phyloP scores from a whole-genome alignment of 2,888 invertebrate genomes.

The Coronaproctus castanopsis region DNA sequence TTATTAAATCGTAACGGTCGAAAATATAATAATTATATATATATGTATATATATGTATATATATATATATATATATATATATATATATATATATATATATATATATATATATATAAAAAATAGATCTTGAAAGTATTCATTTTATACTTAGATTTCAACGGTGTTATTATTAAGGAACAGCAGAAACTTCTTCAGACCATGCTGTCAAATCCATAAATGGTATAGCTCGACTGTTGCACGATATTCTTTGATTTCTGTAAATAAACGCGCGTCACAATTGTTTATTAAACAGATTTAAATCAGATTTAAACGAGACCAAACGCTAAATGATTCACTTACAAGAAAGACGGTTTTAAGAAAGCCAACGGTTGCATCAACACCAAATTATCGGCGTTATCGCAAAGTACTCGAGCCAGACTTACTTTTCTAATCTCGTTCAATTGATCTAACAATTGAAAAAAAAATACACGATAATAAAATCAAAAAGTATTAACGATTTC shows the following conservation, averaged over 20 bases:
- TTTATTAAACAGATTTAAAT: no score
- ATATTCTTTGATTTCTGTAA: slow-evolving; percentile 26
- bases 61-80: no score
- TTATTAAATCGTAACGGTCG: no score
- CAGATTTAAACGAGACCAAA: not conserved
- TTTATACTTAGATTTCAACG: no score
- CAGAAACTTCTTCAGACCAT: slow-evolving; percentile 24
- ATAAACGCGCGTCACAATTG: no score
- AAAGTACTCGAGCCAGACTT: slow-evolving; percentile 44
- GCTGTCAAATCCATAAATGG: slow-evolving; percentile 25
- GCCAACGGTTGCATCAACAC: slow-evolving; percentile 31
- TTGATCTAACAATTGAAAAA: slow-evolving; percentile 33
- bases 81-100: no score
- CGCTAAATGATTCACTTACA: slow-evolving; percentile 24
- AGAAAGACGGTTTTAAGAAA: slow-evolving; percentile 26
- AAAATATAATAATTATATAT: no score
- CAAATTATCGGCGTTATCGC: slow-evolving; percentile 51
- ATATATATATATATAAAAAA: no score
- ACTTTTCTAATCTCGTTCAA: slow-evolving; percentile 45
- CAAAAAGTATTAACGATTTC: no score
- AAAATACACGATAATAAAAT: slow-evolving; percentile 10
- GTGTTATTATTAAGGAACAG: slow-evolving; percentile 14
- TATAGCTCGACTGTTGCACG: slow-evolving; percentile 25
- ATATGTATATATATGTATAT: no score
- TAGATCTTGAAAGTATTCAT: no score